Evolutionary conservation across 2,797 vertebrate species (phyloP), one percentile per base, ranked within the genome.

Genomic region (Danio choprae): DNA sequence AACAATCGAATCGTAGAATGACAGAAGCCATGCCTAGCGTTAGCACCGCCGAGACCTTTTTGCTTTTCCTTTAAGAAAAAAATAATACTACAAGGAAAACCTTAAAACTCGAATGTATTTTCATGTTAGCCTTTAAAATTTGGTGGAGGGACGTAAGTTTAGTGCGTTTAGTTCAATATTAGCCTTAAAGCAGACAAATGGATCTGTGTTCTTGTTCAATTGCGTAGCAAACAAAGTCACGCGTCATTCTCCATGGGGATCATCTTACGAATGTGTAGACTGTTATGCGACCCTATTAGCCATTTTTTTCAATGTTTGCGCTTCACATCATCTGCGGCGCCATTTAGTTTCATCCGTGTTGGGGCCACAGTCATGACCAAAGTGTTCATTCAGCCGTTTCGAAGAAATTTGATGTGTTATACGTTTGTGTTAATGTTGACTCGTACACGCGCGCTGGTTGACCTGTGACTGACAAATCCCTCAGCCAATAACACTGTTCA

Each of bases 101-200:
- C 82, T 74, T 86, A 88, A 79, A 89, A 88, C 82, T 89, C 83
- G 93, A 95, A 94, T 95, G 94, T 95, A 94, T 86, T 88, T 89
- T 93, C 87, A 86, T 92, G 88, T 87, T 89, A 87, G 89, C 90
- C 92, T 92, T 93, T 90, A 86, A 87, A 87, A 85, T 88, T 82
- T 85, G 77, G 79, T 79, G 84, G 88, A 78, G 81, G 84, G 79
- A 72, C 73, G 81, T 87, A 83, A 81, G 84, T 89, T 89, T 63
- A 67, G 84, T 87, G 87, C 87, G 84, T 88, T 84, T 73, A 64
- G 77, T 84, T 87, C 22, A 78, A 90, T 89, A 91, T 92, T 87
- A 89, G 90, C 92, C 91, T 93, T 94, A 92, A 92, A 86, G 82
- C 84, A 89, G 85, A 88, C 87, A 83, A 89, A 84, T 83, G 72